Evolutionary conservation across 2,797 vertebrate genomes (phyloP).

Genomic region (Protonibea diacanthus): DNA sequence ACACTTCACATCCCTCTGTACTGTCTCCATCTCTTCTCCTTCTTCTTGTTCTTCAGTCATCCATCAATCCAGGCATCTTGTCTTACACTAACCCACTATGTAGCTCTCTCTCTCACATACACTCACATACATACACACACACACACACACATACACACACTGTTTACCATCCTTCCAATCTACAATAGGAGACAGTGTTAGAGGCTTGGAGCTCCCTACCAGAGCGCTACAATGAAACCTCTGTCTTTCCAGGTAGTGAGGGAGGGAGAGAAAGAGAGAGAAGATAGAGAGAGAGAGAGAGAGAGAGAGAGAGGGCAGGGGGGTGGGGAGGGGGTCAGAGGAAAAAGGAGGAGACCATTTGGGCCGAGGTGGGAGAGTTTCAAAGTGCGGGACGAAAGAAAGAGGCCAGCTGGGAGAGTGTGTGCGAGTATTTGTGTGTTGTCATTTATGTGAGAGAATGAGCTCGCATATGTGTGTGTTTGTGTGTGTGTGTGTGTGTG

Average conservation of each 20-base stretch:
- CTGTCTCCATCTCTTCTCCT: not conserved
- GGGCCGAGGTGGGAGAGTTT: conserved; percentile 73
- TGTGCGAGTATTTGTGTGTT: conserved; percentile 53
- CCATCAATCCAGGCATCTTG: conserved; percentile 53
- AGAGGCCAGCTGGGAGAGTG: conserved; percentile 68
- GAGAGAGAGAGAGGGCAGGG: not conserved
- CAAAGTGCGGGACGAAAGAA: conserved; percentile 62
- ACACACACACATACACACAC: conserved; percentile 35
- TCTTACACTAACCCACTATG: conserved; percentile 42
- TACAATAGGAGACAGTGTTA: conserved; percentile 81
- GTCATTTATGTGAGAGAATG: conserved; percentile 68
- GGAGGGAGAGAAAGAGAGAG: conserved; percentile 3
- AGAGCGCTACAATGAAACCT: conserved; percentile 75
- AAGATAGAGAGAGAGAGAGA: not conserved
- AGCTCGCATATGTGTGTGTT: conserved; percentile 33
- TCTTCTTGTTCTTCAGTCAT: conserved; percentile 21
- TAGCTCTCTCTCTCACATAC: conserved; percentile 14
- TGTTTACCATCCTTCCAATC: conserved; percentile 49
- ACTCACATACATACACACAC: not conserved
- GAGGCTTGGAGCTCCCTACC: conserved; percentile 60
- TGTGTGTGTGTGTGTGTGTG: no score
- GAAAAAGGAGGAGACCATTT: conserved; percentile 69
- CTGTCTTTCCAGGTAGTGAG: conserved; percentile 79
- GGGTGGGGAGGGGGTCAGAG: conserved; percentile 10
- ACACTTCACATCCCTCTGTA: conserved; percentile 3